These are phyloP conservation scores for Pristionchus exspectatus DNA, from an alignment of 2,888 invertebrate genomes.

Conservation along the genomic window DNA sequence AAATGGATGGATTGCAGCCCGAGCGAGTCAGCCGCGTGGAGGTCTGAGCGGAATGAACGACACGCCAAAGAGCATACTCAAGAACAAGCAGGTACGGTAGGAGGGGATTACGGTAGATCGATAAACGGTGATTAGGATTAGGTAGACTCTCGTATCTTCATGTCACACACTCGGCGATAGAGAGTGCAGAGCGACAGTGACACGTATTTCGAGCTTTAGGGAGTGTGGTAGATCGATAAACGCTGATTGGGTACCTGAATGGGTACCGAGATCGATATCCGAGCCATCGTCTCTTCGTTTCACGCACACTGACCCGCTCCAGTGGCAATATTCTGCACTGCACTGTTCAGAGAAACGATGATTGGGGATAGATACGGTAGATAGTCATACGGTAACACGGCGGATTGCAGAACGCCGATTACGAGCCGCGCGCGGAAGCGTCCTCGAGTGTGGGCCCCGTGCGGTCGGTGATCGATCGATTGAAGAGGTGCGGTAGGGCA, in stretches of 20 bases:
- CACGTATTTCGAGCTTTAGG: not conserved
- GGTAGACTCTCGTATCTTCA: not conserved
- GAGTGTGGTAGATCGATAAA: not conserved
- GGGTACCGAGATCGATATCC: no score
- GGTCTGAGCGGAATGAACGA: not conserved
- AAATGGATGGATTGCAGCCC: not conserved
- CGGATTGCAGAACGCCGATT: slow-evolving; percentile 64
- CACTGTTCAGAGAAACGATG: no score
- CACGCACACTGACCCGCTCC: no score
- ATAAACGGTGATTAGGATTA: no score
- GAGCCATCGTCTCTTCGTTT: no score
- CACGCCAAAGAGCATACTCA: slow-evolving; percentile 72
- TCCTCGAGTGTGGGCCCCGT: slow-evolving; percentile 57
- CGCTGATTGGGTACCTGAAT: no score
- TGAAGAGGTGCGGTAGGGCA: slow-evolving; percentile 56
- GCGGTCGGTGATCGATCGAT: slow-evolving; percentile 68
- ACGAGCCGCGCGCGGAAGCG: slow-evolving; percentile 62
- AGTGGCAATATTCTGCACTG: no score
- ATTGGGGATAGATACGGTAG: not conserved
- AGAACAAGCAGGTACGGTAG: slow-evolving; percentile 72
- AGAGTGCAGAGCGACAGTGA: no score
- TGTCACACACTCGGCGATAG: not conserved
- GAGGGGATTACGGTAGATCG: not conserved
- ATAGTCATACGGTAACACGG: not conserved
- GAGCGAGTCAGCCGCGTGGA: slow-evolving; percentile 44